Conservation (phyloP, 1,140 invertebrate species). For the Drosophila neocordata region DNA sequence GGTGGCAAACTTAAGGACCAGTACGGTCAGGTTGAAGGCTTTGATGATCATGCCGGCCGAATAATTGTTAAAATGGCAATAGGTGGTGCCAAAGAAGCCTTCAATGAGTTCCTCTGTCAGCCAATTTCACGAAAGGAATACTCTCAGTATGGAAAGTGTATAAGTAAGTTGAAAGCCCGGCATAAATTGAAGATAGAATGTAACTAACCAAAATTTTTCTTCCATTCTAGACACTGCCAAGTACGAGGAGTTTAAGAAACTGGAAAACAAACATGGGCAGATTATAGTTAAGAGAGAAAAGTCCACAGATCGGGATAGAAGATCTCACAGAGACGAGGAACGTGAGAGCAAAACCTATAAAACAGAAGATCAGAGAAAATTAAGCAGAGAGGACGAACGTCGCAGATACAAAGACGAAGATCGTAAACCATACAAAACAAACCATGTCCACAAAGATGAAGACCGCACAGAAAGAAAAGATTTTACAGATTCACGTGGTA, state of each 20-base stretch:
- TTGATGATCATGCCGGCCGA: constrained; percentile 93
- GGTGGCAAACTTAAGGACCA: constrained; percentile 88
- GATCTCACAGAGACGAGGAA: constrained; percentile 20
- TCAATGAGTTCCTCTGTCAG: constrained; percentile 91
- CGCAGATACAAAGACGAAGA: constrained; percentile 34
- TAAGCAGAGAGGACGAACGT: constrained; percentile 24
- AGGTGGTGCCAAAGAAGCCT: constrained; percentile 87
- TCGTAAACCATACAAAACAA: constrained; percentile 26
- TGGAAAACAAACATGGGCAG: constrained; percentile 82
- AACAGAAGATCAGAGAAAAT: constrained; percentile 9
- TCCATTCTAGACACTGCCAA: constrained; percentile 86
- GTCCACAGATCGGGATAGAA: constrained; percentile 28
- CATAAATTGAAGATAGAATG: too few species aligned
- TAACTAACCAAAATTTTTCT: background rate
- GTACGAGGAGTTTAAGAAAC: constrained; percentile 87
- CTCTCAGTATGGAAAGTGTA: constrained; percentile 90
- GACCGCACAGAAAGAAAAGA: constrained; percentile 11
- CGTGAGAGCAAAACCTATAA: constrained; percentile 12
- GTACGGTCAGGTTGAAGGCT: constrained; percentile 93
- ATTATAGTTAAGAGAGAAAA: constrained; percentile 64
- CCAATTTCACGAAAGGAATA: constrained; percentile 91
- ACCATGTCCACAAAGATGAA: constrained; percentile 1
- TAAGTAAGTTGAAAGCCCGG: constrained; percentile 86
- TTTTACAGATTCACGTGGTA: constrained; percentile 14
- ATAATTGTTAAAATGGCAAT: constrained; percentile 91